Conservation (phyloP, 1,140 invertebrate genomes). For the Drosophila nigromelanica region DNA sequence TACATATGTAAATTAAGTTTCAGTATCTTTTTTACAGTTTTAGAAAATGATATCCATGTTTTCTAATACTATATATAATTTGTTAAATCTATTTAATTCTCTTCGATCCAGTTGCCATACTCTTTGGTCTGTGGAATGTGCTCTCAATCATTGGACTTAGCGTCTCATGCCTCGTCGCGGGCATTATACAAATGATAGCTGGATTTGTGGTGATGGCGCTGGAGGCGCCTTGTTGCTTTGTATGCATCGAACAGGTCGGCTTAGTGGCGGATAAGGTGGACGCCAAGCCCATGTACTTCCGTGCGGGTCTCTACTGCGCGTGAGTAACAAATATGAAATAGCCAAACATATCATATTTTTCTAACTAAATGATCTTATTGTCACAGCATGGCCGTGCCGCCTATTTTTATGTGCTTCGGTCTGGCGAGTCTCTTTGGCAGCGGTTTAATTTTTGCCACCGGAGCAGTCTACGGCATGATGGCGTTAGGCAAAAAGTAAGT, state of each 20-base stretch:
- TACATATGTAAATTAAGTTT: not conserved
- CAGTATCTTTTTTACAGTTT: not conserved
- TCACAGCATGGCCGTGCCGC: slow-evolving; percentile 89
- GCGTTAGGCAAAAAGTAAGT: slow-evolving; percentile 95
- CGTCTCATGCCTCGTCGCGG: slow-evolving; percentile 90
- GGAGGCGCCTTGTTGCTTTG: slow-evolving; percentile 97
- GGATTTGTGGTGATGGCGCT: slow-evolving; percentile 93
- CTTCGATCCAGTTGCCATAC: slow-evolving; percentile 91
- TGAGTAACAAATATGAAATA: slow-evolving; percentile 85
- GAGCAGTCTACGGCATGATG: slow-evolving; percentile 96
- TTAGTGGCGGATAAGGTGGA: slow-evolving; percentile 92
- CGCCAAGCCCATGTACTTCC: slow-evolving; percentile 93
- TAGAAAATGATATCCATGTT: too few relatives aligned
- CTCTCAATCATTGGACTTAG: slow-evolving; percentile 88
- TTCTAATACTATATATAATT: too few relatives aligned
- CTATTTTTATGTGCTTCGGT: slow-evolving; percentile 91
- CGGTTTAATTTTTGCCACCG: slow-evolving; percentile 94
- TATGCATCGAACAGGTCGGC: slow-evolving; percentile 97
- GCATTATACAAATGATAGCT: slow-evolving; percentile 94
- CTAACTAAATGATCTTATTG: slow-evolving; percentile 38
- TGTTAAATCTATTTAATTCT: not conserved
- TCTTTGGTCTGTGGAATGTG: slow-evolving; percentile 93
- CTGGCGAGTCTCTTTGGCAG: slow-evolving; percentile 92
- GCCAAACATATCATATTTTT: not conserved
- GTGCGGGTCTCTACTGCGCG: slow-evolving; percentile 93